These are phyloP conservation scores for Psilanteris sp. DNA, from an alignment of 1,140 invertebrate species.

Conservation along the genomic window DNA sequence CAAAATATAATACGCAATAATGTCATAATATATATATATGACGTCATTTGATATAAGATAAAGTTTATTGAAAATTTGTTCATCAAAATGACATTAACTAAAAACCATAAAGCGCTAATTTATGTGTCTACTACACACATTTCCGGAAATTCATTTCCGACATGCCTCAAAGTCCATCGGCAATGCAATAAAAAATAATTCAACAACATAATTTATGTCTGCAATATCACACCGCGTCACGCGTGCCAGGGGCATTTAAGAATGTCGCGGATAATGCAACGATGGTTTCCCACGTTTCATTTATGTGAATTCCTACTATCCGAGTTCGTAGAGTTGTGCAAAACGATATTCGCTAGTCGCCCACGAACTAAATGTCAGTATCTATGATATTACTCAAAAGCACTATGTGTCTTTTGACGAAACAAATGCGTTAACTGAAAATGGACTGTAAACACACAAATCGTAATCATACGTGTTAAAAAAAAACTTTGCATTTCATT, in stretches of 20 bases:
- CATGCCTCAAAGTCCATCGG: too few relatives aligned
- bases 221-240: slow-evolving; percentile 7
- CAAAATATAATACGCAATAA: too few relatives aligned
- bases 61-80: too few relatives aligned
- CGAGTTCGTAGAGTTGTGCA: slow-evolving; percentile 5
- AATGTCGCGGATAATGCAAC: slow-evolving; percentile 19
- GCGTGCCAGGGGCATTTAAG: slow-evolving; percentile 6
- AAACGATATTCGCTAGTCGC: slow-evolving; percentile 1
- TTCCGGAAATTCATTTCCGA: too few relatives aligned
- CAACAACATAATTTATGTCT: slow-evolving; percentile 8
- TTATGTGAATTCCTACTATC: slow-evolving; percentile 25
- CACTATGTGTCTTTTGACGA: not conserved
- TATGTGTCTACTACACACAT: too few relatives aligned
- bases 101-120: too few relatives aligned
- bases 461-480: too few relatives aligned
- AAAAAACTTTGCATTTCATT: too few relatives aligned
- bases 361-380: slow-evolving; percentile 12
- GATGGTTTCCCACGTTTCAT: slow-evolving; percentile 22
- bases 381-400: slow-evolving; percentile 6
- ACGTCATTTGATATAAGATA: too few relatives aligned
- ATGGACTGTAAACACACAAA: too few relatives aligned
- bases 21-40: too few relatives aligned
- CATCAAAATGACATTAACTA: too few relatives aligned
- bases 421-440: not conserved
- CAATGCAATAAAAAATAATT: not conserved